Evolutionary conservation across 2,113 vertebrate genomes (phyloP).

Genomic region (Engystomops pustulosus): DNA sequence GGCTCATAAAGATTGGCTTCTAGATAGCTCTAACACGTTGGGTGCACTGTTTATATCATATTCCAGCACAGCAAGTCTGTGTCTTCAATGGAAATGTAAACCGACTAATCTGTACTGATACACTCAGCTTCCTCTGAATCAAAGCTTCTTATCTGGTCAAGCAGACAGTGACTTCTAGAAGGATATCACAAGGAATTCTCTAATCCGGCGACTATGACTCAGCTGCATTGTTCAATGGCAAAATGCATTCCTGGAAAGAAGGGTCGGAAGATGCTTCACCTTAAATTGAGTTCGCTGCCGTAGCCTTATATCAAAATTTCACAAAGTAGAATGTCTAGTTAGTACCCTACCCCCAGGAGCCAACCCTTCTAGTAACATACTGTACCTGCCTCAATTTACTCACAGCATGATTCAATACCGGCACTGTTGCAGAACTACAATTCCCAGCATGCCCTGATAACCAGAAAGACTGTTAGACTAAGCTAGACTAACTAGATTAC

Average conservation of each 20-base stretch:
- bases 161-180: neutral
- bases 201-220: neutral
- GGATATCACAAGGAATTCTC: neutral
- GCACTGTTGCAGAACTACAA: too few relatives aligned
- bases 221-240: neutral
- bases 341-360: neutral
- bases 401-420: too few relatives aligned
- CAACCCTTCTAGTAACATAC: neutral
- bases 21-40: neutral
- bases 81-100: conserved; percentile 20
- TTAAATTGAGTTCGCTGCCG: neutral
- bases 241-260: neutral
- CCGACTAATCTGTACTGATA: neutral
- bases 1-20: neutral
- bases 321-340: neutral
- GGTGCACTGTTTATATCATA: neutral
- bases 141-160: conserved; percentile 13
- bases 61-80: neutral
- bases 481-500: too few relatives aligned
- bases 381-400: neutral
- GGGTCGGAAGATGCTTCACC: neutral
- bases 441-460: too few relatives aligned
- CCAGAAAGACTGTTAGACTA: too few relatives aligned
- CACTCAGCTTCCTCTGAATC: conserved; percentile 8
- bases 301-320: too few relatives aligned